phyloP scores from a whole-genome alignment of 2,797 vertebrate species.

The Leptoclinus maculatus region DNA sequence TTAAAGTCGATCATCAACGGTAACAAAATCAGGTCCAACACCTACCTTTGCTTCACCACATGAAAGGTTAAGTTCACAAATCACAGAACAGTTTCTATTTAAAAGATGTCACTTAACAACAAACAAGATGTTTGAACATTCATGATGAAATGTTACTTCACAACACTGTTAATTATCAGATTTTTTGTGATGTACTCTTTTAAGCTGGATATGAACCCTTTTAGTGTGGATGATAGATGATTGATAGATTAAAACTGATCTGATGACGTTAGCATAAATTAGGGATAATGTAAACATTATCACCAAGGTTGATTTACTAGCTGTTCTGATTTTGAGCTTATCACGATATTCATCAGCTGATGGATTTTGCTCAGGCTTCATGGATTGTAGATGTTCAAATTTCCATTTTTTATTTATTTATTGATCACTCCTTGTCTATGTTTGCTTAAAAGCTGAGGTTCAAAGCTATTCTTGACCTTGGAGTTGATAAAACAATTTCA shows the following conservation, averaged over 20 bases:
- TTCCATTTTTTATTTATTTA: neutral
- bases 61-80: neutral
- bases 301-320: neutral
- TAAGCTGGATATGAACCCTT: neutral
- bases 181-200: neutral
- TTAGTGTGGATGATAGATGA: neutral
- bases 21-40: slow-evolving; percentile 11
- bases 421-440: neutral
- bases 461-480: neutral
- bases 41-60: neutral
- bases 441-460: neutral
- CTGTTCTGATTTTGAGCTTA: neutral
- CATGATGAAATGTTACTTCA: neutral
- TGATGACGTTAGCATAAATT: neutral
- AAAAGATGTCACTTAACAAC: neutral
- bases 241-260: neutral
- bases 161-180: neutral
- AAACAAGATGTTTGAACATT: neutral
- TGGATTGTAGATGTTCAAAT: neutral
- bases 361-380: neutral
- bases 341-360: neutral
- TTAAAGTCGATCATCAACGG: neutral
- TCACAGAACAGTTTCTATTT: neutral
- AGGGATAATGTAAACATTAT: neutral
- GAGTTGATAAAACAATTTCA: neutral